Percentiles rank a stretch among this genome's conserved stretches.
Conservation (phyloP, 1,140 invertebrate genomes). For the Ooceraea biroi region DNA sequence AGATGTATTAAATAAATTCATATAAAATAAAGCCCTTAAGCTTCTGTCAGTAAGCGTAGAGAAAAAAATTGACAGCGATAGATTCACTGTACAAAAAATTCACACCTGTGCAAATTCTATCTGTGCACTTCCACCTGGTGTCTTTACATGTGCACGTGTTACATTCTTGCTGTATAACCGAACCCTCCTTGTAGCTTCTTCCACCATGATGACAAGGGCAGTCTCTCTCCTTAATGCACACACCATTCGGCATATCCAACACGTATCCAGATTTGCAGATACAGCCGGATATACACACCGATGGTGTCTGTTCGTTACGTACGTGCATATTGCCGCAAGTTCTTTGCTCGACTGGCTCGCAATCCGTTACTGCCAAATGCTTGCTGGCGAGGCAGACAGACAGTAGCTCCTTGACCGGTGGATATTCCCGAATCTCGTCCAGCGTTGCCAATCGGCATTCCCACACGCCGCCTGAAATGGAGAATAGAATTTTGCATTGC, state of each 20-base stretch:
- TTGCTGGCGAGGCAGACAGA: conserved; percentile 87
- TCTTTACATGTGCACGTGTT: conserved; percentile 91
- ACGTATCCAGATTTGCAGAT: conserved; percentile 92
- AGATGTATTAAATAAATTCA: too few relatives aligned
- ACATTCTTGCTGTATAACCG: conserved; percentile 92
- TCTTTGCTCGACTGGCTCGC: conserved; percentile 90
- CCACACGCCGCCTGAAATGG: conserved; percentile 87
- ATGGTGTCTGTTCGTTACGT: conserved; percentile 80
- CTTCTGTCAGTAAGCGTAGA: background rate
- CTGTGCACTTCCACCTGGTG: conserved; percentile 90
- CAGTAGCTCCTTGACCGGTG: conserved; percentile 87
- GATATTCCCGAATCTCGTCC: conserved; percentile 88
- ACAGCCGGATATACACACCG: conserved; percentile 92
- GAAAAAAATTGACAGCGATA: background rate
- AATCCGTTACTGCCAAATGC: conserved; percentile 92
- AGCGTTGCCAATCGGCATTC: conserved; percentile 89
- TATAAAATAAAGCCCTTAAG: too few relatives aligned
- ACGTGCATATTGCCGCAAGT: conserved; percentile 94
- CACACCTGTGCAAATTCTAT: conserved; percentile 86
- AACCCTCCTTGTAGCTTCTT: conserved; percentile 92
- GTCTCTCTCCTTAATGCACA: conserved; percentile 89
- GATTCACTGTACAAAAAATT: background rate
- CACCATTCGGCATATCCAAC: conserved; percentile 88
- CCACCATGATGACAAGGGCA: conserved; percentile 97
- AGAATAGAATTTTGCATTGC: background rate